These are phyloP conservation scores for Phylloscopus collybita DNA, from an alignment of 2,797 vertebrate genomes.

Conservation along the genomic window DNA sequence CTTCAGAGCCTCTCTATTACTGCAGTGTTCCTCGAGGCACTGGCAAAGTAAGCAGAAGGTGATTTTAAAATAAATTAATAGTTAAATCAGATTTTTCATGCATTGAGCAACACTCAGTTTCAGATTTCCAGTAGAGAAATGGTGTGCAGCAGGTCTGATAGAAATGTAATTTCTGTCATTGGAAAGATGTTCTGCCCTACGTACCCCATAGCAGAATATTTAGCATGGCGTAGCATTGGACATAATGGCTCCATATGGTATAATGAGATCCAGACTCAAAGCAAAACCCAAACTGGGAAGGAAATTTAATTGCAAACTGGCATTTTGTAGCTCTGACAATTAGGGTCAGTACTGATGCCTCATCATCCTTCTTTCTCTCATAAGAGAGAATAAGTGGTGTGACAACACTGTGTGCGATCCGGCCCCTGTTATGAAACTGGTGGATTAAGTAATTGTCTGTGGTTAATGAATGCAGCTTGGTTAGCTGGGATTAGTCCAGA, in stretches of 20 bases:
- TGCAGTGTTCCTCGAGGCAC: not conserved
- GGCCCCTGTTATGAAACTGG: not conserved
- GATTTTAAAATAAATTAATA: constrained; percentile 11
- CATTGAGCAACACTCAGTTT: not conserved
- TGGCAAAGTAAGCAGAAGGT: not conserved
- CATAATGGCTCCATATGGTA: not conserved
- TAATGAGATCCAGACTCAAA: not conserved
- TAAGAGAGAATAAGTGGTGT: not conserved
- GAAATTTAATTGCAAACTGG: not conserved
- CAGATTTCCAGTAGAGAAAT: not conserved
- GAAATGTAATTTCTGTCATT: not conserved
- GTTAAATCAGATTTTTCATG: constrained; percentile 14
- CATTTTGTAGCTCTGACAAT: not conserved
- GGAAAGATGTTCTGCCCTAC: not conserved
- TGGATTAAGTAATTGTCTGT: constrained; percentile 25
- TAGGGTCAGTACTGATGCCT: not conserved
- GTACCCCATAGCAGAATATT: not conserved
- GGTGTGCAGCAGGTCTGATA: not conserved
- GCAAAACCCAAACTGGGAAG: not conserved
- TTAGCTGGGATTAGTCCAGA: not conserved
- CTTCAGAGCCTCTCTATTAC: not conserved
- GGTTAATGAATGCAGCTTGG: not conserved
- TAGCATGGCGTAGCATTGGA: not conserved
- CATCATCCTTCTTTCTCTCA: not conserved
- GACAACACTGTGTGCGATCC: not conserved